phyloP scores from a whole-genome alignment of 2,888 invertebrate species.

The Endomychus coccineus region DNA sequence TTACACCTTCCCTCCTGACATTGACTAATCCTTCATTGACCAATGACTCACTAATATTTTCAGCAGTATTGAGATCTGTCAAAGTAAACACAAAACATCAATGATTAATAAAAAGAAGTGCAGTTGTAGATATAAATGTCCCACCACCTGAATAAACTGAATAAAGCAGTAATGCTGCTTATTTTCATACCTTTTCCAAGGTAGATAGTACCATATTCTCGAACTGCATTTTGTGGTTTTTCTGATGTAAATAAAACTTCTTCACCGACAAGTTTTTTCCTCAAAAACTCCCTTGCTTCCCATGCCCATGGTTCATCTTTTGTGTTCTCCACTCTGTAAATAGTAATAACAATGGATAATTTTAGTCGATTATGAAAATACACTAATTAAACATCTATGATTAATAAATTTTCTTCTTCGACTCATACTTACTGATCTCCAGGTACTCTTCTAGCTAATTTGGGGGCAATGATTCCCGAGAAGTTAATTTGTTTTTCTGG shows the following conservation, averaged over 20 bases:
- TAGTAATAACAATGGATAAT: background rate
- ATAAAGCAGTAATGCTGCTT: too few relatives aligned
- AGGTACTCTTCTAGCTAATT: slow-evolving; percentile 71
- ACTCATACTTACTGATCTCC: slow-evolving; percentile 12
- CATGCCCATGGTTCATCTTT: slow-evolving; percentile 94
- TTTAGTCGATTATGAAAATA: too few relatives aligned
- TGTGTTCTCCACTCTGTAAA: slow-evolving; percentile 7
- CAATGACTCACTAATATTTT: slow-evolving; percentile 82
- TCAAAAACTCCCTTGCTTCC: slow-evolving; percentile 93
- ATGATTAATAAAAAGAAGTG: background rate
- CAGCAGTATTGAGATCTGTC: slow-evolving; percentile 56
- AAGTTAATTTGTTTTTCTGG: slow-evolving; percentile 88
- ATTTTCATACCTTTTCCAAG: slow-evolving; percentile 76
- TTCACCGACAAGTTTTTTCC: slow-evolving; percentile 87
- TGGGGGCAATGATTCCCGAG: slow-evolving; percentile 87
- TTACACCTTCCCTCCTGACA: slow-evolving; percentile 63
- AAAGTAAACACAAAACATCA: background rate
- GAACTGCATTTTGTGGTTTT: slow-evolving; percentile 72
- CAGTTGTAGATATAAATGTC: slow-evolving; percentile 3
- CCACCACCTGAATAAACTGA: too few relatives aligned
- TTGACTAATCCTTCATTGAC: slow-evolving; percentile 85
- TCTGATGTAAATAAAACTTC: slow-evolving; percentile 81
- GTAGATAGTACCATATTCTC: slow-evolving; percentile 84
- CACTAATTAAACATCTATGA: too few relatives aligned
- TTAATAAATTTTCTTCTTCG: too few relatives aligned